Conservation (phyloP, 2,888 invertebrate genomes). For the Brassicogethes aeneus region DNA sequence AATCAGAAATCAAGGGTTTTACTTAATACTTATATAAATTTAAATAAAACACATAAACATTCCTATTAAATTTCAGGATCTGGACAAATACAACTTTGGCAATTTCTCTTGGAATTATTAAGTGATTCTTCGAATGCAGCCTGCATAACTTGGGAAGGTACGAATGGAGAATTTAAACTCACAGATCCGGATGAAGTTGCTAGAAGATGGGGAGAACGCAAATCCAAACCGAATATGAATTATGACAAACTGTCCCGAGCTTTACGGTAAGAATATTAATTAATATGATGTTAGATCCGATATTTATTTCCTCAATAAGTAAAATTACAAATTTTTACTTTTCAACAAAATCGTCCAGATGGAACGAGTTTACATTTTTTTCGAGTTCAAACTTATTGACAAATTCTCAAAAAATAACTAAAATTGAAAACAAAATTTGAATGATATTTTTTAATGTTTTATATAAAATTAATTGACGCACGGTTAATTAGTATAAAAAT, state of each 20-base stretch:
- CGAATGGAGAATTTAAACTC: slow-evolving; percentile 96
- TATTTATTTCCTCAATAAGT: too few relatives aligned
- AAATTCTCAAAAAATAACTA: too few relatives aligned
- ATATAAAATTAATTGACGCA: too few relatives aligned
- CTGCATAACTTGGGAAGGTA: slow-evolving; percentile 98
- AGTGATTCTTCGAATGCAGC: slow-evolving; percentile 93
- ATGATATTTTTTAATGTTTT: too few relatives aligned
- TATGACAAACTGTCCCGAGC: slow-evolving; percentile 98
- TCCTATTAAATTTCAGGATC: slow-evolving; percentile 51
- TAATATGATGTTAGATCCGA: too few relatives aligned
- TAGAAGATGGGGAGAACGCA: slow-evolving; percentile 96
- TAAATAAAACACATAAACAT: background rate
- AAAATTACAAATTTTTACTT: too few relatives aligned
- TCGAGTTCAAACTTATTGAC: too few relatives aligned
- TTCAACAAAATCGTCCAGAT: too few relatives aligned
- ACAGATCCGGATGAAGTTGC: slow-evolving; percentile 98
- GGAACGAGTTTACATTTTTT: too few relatives aligned
- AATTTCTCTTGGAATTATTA: slow-evolving; percentile 92
- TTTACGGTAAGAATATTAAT: slow-evolving; percentile 57
- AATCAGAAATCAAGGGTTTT: too few relatives aligned
- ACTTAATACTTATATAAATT: background rate
- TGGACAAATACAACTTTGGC: slow-evolving; percentile 98
- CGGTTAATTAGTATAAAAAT: too few relatives aligned
- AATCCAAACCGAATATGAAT: slow-evolving; percentile 99
- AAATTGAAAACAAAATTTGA: too few relatives aligned